Conservation (phyloP, 1,140 invertebrate species). For the Drosophila prosaltans region DNA sequence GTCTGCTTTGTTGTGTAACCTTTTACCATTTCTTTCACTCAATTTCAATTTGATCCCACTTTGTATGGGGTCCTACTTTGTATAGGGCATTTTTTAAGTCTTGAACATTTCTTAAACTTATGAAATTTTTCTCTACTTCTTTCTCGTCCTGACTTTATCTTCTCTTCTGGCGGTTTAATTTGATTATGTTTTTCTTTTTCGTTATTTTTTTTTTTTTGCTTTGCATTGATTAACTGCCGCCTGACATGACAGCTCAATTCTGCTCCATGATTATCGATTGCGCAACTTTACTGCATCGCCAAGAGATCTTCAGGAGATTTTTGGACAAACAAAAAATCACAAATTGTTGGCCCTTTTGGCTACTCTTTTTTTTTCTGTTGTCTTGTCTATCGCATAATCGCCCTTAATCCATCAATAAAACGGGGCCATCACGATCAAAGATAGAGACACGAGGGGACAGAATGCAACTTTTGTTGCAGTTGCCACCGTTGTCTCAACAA, state of each 20-base stretch:
- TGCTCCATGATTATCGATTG: slow-evolving; percentile 77
- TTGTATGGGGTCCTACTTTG: slow-evolving; percentile 8
- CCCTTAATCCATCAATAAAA: slow-evolving; percentile 83
- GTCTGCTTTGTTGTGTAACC: no score
- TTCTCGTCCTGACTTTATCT: slow-evolving; percentile 54
- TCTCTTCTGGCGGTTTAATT: slow-evolving; percentile 76
- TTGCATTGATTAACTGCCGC: slow-evolving; percentile 80
- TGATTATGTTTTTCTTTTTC: slow-evolving; percentile 76
- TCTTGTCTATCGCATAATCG: slow-evolving; percentile 76
- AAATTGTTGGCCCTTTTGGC: slow-evolving; percentile 61
- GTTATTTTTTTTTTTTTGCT: slow-evolving; percentile 39
- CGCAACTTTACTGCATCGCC: slow-evolving; percentile 66
- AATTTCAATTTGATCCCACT: neutral
- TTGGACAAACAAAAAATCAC: slow-evolving; percentile 63
- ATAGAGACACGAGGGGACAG: neutral
- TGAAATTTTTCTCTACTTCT: neutral
- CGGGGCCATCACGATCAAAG: slow-evolving; percentile 78
- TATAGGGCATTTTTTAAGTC: neutral
- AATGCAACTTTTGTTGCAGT: slow-evolving; percentile 49
- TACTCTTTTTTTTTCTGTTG: slow-evolving; percentile 35
- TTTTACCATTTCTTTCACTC: no score
- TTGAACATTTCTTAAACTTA: neutral
- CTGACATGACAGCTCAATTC: slow-evolving; percentile 82
- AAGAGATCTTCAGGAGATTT: slow-evolving; percentile 37
- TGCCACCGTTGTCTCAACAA: slow-evolving; percentile 72